Base-by-base conservation (phyloP, 37 sponge, comb jelly and placozoan species). In the Bolinopsis microptera region DNA sequence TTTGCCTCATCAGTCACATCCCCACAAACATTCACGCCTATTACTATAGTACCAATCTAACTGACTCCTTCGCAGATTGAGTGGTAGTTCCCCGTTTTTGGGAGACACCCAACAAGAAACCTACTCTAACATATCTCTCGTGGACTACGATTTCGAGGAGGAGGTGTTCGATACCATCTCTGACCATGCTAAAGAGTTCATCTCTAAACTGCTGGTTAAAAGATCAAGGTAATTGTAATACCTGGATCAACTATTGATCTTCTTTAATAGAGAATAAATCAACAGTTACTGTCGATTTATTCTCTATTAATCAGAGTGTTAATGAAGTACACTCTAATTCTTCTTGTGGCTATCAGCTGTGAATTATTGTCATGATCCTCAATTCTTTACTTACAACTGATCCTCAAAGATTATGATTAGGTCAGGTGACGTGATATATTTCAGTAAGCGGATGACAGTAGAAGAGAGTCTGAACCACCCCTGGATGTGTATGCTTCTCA, bases 51-150 rank as follows among this genome's bases (percentile, higher is more conserved):
- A n/a, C n/a, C n/a, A n/a, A n/a, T n/a, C n/a, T n/a, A n/a, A n/a
- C n/a, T n/a, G n/a, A n/a, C n/a, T n/a, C n/a, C 37, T 37, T 69
- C 77, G 0, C 94, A 98, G 98, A 27, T 22, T 98, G 93, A 94
- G 95, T 0, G 98, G 98, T 37, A 96, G 96, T 92, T 98, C 98
- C 32, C 98, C 98, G 0, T 98, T 96, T 93, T 97, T 97, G 39
- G 97, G 97, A 0, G 98, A 98, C 40, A 95, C 94, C 23, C 94
- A 96, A 83, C 94, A 94, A 69, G 96, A 98, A 90, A 96, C 96
- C 0, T 96, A 95, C 83, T 92, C 93, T 31, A 98, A 98, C 69
- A 96, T 98, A 8, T 95, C 96, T 18, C 93, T 61, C 74, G 94
- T 88, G 9, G 95, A 96, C 69, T 97, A 96, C 82, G 95, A 96